Conservation (phyloP, 2,113 vertebrate genomes). For the Eudyptes chrysolophus region DNA sequence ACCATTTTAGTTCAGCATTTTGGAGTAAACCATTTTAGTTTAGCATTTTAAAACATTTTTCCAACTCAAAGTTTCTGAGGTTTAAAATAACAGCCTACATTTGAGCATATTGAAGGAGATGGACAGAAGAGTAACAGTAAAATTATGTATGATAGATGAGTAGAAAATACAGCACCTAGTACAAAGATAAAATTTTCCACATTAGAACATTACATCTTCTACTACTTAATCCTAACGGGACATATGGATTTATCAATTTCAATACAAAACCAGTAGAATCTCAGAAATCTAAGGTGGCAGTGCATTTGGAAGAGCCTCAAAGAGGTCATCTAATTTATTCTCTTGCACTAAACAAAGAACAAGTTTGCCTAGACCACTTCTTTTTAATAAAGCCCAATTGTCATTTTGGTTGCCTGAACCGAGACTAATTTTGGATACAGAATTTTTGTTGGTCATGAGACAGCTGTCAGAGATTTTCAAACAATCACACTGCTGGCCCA, state of each 20-base stretch:
- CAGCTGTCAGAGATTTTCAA: background rate
- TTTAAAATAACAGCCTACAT: background rate
- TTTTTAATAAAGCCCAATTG: background rate
- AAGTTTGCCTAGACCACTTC: background rate
- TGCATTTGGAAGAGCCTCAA: background rate
- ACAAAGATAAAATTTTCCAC: background rate
- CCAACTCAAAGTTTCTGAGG: background rate
- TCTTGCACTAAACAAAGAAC: background rate
- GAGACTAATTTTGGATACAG: background rate
- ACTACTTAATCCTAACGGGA: background rate
- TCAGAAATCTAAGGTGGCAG: background rate
- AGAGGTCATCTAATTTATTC: background rate
- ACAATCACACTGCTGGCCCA: background rate
- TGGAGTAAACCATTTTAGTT: background rate
- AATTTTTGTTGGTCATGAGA: background rate
- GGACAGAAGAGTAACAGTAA: background rate
- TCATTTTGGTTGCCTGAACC: background rate
- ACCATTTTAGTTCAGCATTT: slow-evolving; percentile 1
- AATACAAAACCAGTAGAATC: background rate
- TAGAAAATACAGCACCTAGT: background rate
- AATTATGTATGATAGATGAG: background rate
- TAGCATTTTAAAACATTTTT: background rate
- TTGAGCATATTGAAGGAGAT: background rate
- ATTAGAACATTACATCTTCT: background rate
- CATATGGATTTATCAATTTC: background rate